These are phyloP conservation scores for Idaea straminata DNA, from an alignment of 2,888 invertebrate species.

Conservation along the genomic window DNA sequence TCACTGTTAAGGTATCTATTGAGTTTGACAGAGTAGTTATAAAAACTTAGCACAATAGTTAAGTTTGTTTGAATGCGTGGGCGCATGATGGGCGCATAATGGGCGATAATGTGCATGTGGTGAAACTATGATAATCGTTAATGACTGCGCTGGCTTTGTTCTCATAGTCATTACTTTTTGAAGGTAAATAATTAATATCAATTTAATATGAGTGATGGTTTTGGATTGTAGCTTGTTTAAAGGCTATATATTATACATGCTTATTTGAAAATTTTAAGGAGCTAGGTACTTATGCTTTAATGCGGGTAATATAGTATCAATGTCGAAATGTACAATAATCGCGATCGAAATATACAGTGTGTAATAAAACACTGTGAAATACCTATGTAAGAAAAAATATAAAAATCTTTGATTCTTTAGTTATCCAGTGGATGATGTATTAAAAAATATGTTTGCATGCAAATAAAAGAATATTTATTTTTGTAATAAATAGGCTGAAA, in stretches of 20 bases:
- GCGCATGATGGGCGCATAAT: constrained; percentile 54
- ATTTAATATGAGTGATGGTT: background rate
- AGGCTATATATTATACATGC: background rate
- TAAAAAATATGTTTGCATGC: too few relatives aligned
- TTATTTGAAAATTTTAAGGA: too few relatives aligned
- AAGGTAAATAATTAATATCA: background rate
- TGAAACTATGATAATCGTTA: constrained; percentile 50
- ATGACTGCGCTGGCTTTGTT: constrained; percentile 29
- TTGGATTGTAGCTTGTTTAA: background rate
- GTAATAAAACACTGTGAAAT: too few relatives aligned
- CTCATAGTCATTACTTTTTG: background rate
- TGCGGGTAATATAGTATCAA: too few relatives aligned
- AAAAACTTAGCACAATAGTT: constrained; percentile 28
- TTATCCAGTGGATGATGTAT: too few relatives aligned
- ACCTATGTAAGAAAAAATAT: too few relatives aligned
- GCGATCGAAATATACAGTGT: too few relatives aligned
- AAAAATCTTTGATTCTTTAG: too few relatives aligned
- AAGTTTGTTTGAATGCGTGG: constrained; percentile 42
- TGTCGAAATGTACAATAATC: too few relatives aligned
- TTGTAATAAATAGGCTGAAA: too few relatives aligned
- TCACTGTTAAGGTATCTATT: constrained; percentile 12
- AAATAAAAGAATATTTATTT: too few relatives aligned
- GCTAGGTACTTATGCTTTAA: too few relatives aligned
- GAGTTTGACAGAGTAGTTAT: background rate
- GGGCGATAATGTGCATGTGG: constrained; percentile 51